Base-by-base conservation (phyloP, 1,140 invertebrate species). In the Vanessa tameamea region DNA sequence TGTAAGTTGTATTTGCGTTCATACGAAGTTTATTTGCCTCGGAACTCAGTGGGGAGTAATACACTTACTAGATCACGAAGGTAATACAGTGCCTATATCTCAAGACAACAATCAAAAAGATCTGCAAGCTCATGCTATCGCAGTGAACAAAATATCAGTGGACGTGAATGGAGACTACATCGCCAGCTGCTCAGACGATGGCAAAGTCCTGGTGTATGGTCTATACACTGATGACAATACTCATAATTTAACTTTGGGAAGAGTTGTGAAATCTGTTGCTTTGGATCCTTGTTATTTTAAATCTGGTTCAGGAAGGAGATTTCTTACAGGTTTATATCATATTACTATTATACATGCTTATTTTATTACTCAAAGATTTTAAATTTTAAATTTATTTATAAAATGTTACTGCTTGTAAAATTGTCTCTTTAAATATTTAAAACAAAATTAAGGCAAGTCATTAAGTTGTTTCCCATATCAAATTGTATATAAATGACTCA, bases 141-240 rank as follows among this genome's bases (percentile, higher is more conserved):
- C 97, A 51, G 97, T 99, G 0, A 99, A 99, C 93, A 96, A 97
- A 85, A 98, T 99, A 75, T 98, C 97, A 71, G 97, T 99, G 75
- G 98, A 99, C 88, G 89, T 95, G 47, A 98, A 96, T 87, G 98
- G 98, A 26, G 98, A 99, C 83, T 97, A 96, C 84, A 95, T 99
- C 64, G 94, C 92, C 2, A 98, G 97, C 61, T 99, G 98, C 90
- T 98, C 98, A 0, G 97, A 99, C 91, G 98, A 99, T 94, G 98
- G 98, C 61, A 97, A 96, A 88, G 97, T 98, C 86, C 94, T 95
- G 76, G 94, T 96, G 51, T 95, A 96, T 85, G 97, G 97, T 9
- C 92, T 99, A 3, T 98, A 98, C 86, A 95, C 95, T 26, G 93
- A 94, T 61, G 97, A 98, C 71, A 96, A 97, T 83, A 97, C 97